Conservation (phyloP, 2,113 vertebrate genomes). For the Ophiodon elongatus region DNA sequence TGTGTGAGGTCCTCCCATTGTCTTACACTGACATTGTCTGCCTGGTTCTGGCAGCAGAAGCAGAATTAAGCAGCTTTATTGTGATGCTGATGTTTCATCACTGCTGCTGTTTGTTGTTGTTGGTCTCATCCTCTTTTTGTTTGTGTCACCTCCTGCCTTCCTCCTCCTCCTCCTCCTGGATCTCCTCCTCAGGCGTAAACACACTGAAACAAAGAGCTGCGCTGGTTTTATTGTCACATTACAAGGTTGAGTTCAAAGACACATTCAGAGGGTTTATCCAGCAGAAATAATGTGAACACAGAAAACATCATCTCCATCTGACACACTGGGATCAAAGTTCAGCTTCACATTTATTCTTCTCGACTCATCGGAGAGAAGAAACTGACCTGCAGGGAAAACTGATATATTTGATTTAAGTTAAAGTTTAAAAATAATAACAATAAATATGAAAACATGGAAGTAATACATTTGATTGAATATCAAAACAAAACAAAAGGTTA, state of each 20-base stretch:
- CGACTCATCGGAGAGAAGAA: too few relatives aligned
- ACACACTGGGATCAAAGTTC: neutral
- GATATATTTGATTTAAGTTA: neutral
- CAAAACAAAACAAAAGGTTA: too few relatives aligned
- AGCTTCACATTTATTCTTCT: neutral
- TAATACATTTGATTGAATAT: too few relatives aligned
- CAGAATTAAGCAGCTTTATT: constrained; percentile 14
- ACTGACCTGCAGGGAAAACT: neutral
- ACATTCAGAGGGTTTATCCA: constrained; percentile 25
- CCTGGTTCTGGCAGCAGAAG: neutral
- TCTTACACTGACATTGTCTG: neutral
- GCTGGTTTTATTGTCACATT: constrained; percentile 15
- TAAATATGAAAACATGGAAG: neutral
- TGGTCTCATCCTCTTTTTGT: constrained; percentile 46
- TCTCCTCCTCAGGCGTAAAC: constrained; percentile 57
- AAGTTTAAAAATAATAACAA: neutral
- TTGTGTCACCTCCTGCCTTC: constrained; percentile 35
- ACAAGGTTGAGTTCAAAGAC: neutral
- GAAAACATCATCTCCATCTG: neutral
- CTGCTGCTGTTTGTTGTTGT: constrained; percentile 6
- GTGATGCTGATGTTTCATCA: constrained; percentile 27
- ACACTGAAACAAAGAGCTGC: constrained; percentile 36
- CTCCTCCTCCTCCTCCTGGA: constrained; percentile 34
- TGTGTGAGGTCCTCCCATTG: neutral
- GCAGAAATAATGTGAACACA: constrained; percentile 28